Evolutionary conservation across 2,888 invertebrate genomes (phyloP), one percentile per base, ranked within the genome.

Genomic region (Hirtodrosophila trivittata): DNA sequence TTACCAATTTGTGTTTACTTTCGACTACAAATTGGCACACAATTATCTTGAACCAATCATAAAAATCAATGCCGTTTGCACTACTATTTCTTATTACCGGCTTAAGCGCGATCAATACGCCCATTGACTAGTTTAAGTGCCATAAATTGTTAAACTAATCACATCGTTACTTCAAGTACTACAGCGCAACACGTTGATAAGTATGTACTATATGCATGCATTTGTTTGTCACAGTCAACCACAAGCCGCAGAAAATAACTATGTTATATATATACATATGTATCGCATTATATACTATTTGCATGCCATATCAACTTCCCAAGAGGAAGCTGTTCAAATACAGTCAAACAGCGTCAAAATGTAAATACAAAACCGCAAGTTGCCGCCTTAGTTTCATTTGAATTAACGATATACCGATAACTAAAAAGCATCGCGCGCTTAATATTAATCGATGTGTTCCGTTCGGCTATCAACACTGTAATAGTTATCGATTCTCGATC

Each of bases 241-340:
- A 25, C 63, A 63, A 51, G 21, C 60, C 60, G 21, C 50, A 43
- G 50, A 38, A 10, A 28, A 25, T 2, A 46, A 21, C 28, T 21
- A 21, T 37, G 13, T 1, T 30, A 30, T 30, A 28, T 41, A 25
- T 5, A 5, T 25, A 25, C 18, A n/a, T 41, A 25, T 25, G 21
- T 25, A 21, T 47, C 42, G n/a, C n/a, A n/a, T n/a, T 64, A 52
- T 33, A 56, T 51, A 42, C n/a, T n/a, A n/a, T n/a, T n/a, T 37
- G 18, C 41, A 46, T 33, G 13, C 45, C 47, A 59, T 70, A 78
- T 77, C 78, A 45, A 50, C 59, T 82, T 69, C 57, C 72, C 42
- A 46, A 3, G 59, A 49, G 54, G 83, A 77, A 78, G 67, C 70
- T 72, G 59, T 60, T 58, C 33, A 76, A 81, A 74, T 76, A 64